A percentile compares a stretch with the other conserved stretches of the same genome.
These are phyloP conservation scores for Lucinisca nassula DNA, from an alignment of 2,888 invertebrate genomes.

Conservation along the genomic window DNA sequence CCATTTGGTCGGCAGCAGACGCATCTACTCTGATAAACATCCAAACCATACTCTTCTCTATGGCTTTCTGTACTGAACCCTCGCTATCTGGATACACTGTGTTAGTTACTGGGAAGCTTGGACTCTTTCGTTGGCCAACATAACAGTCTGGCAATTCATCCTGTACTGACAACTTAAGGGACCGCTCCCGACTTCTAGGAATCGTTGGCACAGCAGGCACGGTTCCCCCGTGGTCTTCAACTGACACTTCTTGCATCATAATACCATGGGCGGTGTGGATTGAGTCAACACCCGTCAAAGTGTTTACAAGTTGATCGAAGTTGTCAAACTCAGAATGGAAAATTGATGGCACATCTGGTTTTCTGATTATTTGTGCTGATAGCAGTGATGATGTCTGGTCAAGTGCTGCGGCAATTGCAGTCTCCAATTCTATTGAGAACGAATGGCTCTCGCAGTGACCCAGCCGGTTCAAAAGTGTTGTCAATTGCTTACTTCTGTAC, in stretches of 20 bases:
- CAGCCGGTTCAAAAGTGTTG: conserved; percentile 58
- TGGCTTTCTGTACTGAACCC: background rate
- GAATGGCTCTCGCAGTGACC: conserved; percentile 62
- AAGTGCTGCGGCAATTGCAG: conserved; percentile 59
- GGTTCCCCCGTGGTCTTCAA: background rate
- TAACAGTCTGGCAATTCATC: conserved; percentile 47
- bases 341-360: conserved; percentile 42
- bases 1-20: conserved; percentile 21
- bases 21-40: conserved; percentile 9
- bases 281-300: conserved; percentile 54
- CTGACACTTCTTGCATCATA: conserved; percentile 68
- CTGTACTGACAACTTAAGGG: conserved; percentile 5
- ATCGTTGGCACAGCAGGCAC: conserved; percentile 10
- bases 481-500: too few species aligned
- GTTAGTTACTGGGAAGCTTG: background rate
- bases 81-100: background rate
- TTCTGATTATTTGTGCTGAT: conserved; percentile 58
- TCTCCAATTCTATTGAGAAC: conserved; percentile 59
- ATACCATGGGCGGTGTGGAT: conserved; percentile 72
- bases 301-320: conserved; percentile 70
- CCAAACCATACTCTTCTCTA: conserved; percentile 15
- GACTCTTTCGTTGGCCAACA: conserved; percentile 41
- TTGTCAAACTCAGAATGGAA: conserved; percentile 77
- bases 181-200: conserved; percentile 7
- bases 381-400: conserved; percentile 61